These are phyloP conservation scores for Rhodeus uyekii DNA, from an alignment of 2,797 vertebrate genomes.

Conservation along the genomic window DNA sequence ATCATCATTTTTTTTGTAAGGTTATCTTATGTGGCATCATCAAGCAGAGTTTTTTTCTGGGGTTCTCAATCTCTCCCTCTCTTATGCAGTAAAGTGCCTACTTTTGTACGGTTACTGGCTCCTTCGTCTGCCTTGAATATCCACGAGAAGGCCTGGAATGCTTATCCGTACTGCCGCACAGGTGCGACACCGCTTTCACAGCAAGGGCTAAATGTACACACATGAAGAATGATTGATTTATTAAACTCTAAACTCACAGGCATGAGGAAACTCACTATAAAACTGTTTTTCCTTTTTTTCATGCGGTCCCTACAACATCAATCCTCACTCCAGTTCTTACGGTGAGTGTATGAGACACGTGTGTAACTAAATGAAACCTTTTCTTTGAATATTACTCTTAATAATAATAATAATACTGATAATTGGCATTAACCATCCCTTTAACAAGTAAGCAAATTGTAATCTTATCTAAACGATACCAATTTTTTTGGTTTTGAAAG, in stretches of 20 bases:
- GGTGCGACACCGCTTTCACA: constrained; percentile 72
- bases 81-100: constrained; percentile 88
- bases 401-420: not conserved
- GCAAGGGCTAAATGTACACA: not conserved
- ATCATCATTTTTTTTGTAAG: not conserved
- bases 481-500: rapidly evolving
- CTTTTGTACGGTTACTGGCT: constrained; percentile 81
- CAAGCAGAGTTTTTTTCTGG: not conserved
- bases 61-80: not conserved
- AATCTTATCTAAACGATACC: not conserved
- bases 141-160: constrained; percentile 97
- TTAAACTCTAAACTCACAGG: not conserved
- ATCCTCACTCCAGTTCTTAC: constrained; percentile 21
- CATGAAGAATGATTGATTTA: not conserved
- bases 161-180: constrained; percentile 95
- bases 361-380: not conserved
- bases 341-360: constrained; percentile 24
- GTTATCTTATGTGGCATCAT: not conserved
- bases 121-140: constrained; percentile 88
- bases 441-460: not conserved
- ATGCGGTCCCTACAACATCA: not conserved
- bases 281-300: not conserved
- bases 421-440: not conserved
- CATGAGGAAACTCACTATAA: not conserved
- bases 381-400: not conserved